Base-by-base conservation (phyloP, 2,113 vertebrate species). In the Malurus cyaneus region DNA sequence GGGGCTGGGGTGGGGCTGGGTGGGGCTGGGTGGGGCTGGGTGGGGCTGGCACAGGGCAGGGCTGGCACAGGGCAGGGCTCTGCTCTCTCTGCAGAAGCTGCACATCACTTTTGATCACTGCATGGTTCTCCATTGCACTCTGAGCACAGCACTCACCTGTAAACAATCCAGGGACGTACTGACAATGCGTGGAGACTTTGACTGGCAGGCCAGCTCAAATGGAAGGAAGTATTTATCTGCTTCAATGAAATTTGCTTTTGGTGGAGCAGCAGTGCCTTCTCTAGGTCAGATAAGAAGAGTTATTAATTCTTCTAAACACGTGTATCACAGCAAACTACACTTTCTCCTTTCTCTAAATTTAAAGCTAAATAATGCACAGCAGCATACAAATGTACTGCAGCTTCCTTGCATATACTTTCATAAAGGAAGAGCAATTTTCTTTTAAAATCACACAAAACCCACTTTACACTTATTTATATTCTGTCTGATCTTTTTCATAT, bases 201-300 rank as follows among this genome's bases (percentile, higher is more conserved):
- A 99, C 95, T 99, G 99, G 96, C 99, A 99, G 36, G 99, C 99
- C 96, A 99, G 94, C 97, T 99, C 99, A 11, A 99, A 99, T 0
- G 99, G 99, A 87, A 99, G 98, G 94, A 99, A 99, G 57, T 99
- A 99, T 94, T 99, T 99, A 97, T 99, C 99, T 3, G 99, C 99
- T 98, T 99, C 99, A 36, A 99, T 99, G 97, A 99, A 99, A 97
- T 99, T 99, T 61, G 98, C 98, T 98, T 98, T 99, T 88, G 99
- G 99, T 53, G 98, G 98, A 82, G 98, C 98, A 39, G 98, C 98
- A 4, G 98, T 98, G 36, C 98, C 98, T 97, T 99, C 98, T 96
- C 99, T 99, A 94, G 61, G 91, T 72, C 72, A 94, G 61, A 67
- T 25, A 84, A 92, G 36, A 71, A 96, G 57, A 53, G 21, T 50